Evolutionary conservation across 2,888 invertebrate species (phyloP), one percentile per base, ranked within the genome.

Genomic region (Mesodorylaimus sp.): DNA sequence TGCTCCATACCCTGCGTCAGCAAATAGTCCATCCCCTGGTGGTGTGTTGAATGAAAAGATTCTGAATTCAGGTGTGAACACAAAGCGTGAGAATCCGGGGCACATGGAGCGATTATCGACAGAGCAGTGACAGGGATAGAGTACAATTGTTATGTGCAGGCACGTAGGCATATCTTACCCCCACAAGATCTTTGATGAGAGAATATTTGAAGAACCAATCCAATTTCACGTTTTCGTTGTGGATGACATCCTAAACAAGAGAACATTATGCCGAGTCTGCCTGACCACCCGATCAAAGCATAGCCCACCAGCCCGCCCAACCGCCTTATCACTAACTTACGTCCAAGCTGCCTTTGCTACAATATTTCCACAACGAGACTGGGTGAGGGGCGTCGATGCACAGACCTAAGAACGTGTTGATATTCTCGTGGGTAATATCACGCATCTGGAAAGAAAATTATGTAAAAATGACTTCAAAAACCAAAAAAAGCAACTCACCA

Each of bases 341-440:
- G 16, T 48, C 48, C 2, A 48, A 25, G 19, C 23, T 43, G 19
- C 48, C 48, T 27, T 42, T 42, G 25, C 23, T 25, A 13, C 36
- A 32, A 36, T 48, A 43, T 23, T 28, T 29, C 48, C 48, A 48
- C 25, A 48, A 5, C 2, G 48, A 48, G 2, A 42, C 23, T 7
- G 28, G 28, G 3, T 28, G 42, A 1, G 58, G 55, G 1, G 55
- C 57, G 44, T 62, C 62, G 24, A 60, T 54, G 21, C 59, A 60
- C 28, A 62, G 23, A 1, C 62, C 62, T 26, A 61, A 50, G 43
- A 62, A 63, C 28, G 57, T 56, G 53, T 63, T 61, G n/a, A 59
- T 32, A 50, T 62, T 62, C 29, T 59, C 59, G 52, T 62, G 58
- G 21, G 62, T 61, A 45, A 62, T 47, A 42, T 60, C 56, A 7